Base-by-base conservation (phyloP, 2,113 vertebrate species). In the Chlamydotis undulata region DNA sequence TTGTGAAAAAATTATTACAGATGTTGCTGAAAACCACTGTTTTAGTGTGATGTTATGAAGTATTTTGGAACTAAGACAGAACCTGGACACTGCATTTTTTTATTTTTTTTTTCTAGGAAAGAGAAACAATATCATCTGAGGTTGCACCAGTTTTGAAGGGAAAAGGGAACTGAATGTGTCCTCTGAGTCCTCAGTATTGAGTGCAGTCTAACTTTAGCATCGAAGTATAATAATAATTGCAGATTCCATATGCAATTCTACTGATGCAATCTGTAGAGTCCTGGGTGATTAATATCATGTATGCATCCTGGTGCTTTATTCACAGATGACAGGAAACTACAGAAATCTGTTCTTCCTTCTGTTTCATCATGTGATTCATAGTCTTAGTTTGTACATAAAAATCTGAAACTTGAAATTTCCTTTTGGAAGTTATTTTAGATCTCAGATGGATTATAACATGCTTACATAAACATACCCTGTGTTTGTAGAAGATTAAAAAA, bases 301-400 rank as follows among this genome's bases (percentile, higher is more conserved):
- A 88, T 47, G 29, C 21, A 4, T 87, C 60, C 57, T 52, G 31
- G 21, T 95, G 73, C 64, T 93, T 83, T 29, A 2, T 83, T 96
- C 86, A 78, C 95, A 96, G 92, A 86, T 90, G 85, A 96, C 75
- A 37, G 85, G 86, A 87, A 59, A 31, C 68, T 92, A 22, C 83
- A 92, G 83, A 91, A 96, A 93, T 95, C 93, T 96, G 94, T 94
- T 95, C 39, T 7, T 91, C 93, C 93, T 96, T 96, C 90, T 96
- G 90, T 86, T 96, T 78, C 24, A 12, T 92, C 59, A 35, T 83
- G 56, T 75, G 79, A 93, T 70, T 73, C 47, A 4, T 89, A n/a
- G 67, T 88, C 47, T 89, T 80, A 9, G 4, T 93, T 87, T 80
- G 26, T 75, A 75, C 29, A 52, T 70, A 84, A 89, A 92, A 80